Evolutionary conservation across 2,113 vertebrate genomes (phyloP).

Genomic region (Melanostigma gelatinosum): DNA sequence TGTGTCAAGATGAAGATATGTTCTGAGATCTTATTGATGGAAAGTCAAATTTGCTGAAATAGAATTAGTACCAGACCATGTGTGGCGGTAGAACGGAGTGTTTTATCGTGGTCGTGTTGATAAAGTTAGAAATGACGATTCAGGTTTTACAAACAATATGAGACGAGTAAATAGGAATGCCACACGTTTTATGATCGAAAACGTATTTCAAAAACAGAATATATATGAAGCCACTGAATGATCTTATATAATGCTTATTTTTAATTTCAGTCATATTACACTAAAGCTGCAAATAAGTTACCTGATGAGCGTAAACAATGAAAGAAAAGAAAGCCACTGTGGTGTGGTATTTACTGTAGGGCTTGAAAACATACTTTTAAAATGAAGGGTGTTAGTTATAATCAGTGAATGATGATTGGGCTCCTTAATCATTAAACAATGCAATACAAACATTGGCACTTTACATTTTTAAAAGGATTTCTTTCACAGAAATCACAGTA

Average conservation of each 20-base stretch:
- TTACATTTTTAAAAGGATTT: not conserved
- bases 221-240: not conserved
- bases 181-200: not conserved
- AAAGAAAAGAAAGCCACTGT: not conserved
- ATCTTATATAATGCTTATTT: not conserved
- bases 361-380: constrained; percentile 1
- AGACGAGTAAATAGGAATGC: not conserved
- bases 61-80: not conserved
- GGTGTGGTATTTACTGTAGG: not conserved
- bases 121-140: not conserved
- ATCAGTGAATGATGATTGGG: not conserved
- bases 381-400: not conserved
- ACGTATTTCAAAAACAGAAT: not conserved
- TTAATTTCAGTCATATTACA: not conserved
- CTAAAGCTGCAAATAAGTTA: not conserved
- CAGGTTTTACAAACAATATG: not conserved
- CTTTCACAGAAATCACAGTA: constrained; percentile 20
- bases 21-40: not conserved
- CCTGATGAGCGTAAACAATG: not conserved
- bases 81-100: not conserved
- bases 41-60: not conserved
- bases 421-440: not conserved
- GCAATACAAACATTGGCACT: not conserved
- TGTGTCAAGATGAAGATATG: not conserved
- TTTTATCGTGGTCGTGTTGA: not conserved